Base-by-base conservation (phyloP, 2,888 invertebrate genomes). In the Nomada flava region DNA sequence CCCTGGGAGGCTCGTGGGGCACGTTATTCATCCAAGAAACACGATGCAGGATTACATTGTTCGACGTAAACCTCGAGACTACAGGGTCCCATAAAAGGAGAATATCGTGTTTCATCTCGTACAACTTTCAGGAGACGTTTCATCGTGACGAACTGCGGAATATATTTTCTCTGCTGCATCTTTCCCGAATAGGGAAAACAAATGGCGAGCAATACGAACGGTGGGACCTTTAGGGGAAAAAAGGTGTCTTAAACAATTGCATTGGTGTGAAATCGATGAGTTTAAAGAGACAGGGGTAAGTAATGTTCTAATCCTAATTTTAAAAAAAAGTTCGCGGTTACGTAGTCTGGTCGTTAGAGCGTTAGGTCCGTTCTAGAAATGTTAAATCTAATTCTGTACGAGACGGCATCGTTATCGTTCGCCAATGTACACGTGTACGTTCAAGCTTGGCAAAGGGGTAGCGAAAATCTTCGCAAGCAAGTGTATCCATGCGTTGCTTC, bases 11-110 rank as follows among this genome's bases (percentile, higher is more conserved):
- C 64, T 52, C 63, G 55, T 26, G 69, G 52, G 57, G 15, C 78
- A 13, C 57, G 69, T 79, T 67, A 69, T 59, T 79, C 68, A 59
- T 69, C 44, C 69, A 20, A 52, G 79, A 78, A 77, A 79, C 79
- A 63, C 52, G 78, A 78, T 29, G 52, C 79, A 52, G 78, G 79
- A 79, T 79, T 79, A 79, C 69, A 44, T 70, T 52, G 78, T 64
- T 64, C 63, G 64, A 59, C 63, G 79, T 78, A 59, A 71, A 71
- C 67, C 62, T 36, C 53, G 79, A 55, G 42, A 64, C 70, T 55
- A 18, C 47, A 20, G 65, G 23, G 70, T 36, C 79, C 47, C 71
- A 65, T 79, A 78, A 78, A 71, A 65, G 71, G 13, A 65, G 62
- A 72, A 53, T 55, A 74, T 71, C 79, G 55, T 55, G 67, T 67